Conservation (phyloP, 2,113 vertebrate species). For the Cryptoleucopteryx plumbea region DNA sequence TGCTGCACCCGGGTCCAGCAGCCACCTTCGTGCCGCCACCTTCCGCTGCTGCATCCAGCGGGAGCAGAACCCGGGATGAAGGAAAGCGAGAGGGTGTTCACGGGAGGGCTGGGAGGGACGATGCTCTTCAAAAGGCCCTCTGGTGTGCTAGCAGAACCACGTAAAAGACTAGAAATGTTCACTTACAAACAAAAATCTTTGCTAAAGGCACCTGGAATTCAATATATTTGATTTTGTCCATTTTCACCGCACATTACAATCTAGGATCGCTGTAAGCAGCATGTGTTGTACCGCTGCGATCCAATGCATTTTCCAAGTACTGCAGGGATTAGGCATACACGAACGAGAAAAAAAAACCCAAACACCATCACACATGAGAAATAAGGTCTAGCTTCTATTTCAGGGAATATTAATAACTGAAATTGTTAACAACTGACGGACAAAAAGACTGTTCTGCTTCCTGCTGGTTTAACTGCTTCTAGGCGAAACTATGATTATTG, state of each 20-base stretch:
- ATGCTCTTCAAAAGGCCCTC: too few relatives aligned
- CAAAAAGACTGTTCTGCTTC: background rate
- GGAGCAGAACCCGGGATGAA: too few relatives aligned
- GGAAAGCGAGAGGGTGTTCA: too few relatives aligned
- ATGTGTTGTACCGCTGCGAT: fast-evolving
- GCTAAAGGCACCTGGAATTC: too few relatives aligned
- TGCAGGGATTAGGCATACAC: background rate
- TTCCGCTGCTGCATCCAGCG: too few relatives aligned
- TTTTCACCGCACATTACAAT: background rate
- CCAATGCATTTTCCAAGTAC: background rate
- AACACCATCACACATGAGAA: background rate
- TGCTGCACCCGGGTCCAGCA: too few relatives aligned
- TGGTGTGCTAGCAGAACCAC: too few relatives aligned
- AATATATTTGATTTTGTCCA: too few relatives aligned
- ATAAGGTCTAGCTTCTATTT: background rate
- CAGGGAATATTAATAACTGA: background rate
- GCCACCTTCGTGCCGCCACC: too few relatives aligned
- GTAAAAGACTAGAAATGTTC: too few relatives aligned
- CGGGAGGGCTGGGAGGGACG: too few relatives aligned
- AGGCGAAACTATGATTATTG: background rate
- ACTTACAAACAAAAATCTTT: too few relatives aligned
- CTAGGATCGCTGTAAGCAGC: background rate
- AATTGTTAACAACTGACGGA: background rate
- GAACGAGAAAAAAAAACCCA: background rate
- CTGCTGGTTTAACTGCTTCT: background rate